These are phyloP conservation scores for Drosophila sp. DNA, from an alignment of 1,140 invertebrate genomes.

Conservation along the genomic window DNA sequence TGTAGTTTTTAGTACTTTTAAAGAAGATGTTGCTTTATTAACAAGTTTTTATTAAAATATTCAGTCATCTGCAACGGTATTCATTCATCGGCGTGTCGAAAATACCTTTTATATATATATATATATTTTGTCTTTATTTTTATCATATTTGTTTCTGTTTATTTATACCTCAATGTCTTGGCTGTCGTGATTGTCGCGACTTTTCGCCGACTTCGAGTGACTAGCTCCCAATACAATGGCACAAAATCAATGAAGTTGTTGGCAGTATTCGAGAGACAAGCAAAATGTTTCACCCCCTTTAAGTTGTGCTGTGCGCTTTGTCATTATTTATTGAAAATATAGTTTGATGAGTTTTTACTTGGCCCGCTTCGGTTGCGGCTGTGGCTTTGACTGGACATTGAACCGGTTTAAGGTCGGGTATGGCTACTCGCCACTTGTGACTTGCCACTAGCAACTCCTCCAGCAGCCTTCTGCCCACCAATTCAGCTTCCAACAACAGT, in stretches of 20 bases:
- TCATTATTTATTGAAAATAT: slow-evolving; percentile 83
- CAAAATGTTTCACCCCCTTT: slow-evolving; percentile 39
- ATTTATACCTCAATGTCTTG: slow-evolving; percentile 71
- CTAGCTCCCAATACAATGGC: slow-evolving; percentile 50
- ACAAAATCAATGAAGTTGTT: slow-evolving; percentile 77
- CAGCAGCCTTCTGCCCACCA: background rate
- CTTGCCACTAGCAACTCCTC: slow-evolving; percentile 1
- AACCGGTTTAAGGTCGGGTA: slow-evolving; percentile 32
- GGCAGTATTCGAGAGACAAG: slow-evolving; percentile 15
- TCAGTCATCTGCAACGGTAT: background rate
- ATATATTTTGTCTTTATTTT: slow-evolving; percentile 25
- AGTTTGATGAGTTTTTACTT: slow-evolving; percentile 82
- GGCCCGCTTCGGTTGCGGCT: slow-evolving; percentile 16
- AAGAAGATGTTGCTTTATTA: too few relatives aligned
- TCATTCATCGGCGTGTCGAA: background rate
- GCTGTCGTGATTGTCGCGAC: slow-evolving; percentile 63
- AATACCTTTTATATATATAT: too few relatives aligned
- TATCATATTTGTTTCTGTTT: slow-evolving; percentile 45
- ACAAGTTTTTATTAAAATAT: background rate
- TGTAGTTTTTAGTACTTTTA: too few relatives aligned
- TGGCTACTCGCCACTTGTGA: slow-evolving; percentile 1
- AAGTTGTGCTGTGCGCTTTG: slow-evolving; percentile 35
- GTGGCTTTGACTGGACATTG: slow-evolving; percentile 34
- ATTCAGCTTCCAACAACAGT: slow-evolving; percentile 23
- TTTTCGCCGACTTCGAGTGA: slow-evolving; percentile 22